A percentile compares a stretch with the other conserved stretches of the same genome.
Conservation (phyloP, 2,797 vertebrate species). For the Acropternis orthonyx region DNA sequence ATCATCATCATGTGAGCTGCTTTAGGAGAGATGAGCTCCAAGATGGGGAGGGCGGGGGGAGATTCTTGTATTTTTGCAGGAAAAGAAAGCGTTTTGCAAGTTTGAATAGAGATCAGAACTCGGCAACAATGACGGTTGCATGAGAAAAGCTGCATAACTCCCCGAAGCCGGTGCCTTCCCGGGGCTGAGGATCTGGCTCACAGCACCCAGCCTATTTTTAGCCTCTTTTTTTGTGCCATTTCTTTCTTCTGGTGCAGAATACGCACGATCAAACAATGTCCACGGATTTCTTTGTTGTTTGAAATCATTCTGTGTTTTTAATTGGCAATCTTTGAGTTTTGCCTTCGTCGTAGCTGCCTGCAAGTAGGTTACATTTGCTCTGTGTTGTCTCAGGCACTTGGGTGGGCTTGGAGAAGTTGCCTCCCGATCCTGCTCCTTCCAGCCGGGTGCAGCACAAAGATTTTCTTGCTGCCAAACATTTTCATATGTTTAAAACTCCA, state of each 20-base stretch:
- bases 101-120: conserved; percentile 54
- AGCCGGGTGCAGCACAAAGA: background rate
- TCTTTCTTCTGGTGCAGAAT: background rate
- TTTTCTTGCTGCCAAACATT: background rate
- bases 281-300: conserved; percentile 38
- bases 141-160: background rate
- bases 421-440: background rate
- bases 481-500: background rate
- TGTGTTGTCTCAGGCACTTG: background rate
- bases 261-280: conserved; percentile 10
- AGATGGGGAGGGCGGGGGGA: background rate
- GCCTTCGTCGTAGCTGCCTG: background rate
- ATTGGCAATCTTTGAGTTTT: conserved; percentile 5
- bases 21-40: conserved; percentile 55
- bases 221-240: background rate
- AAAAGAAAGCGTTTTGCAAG: conserved; percentile 33
- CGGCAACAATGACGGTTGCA: background rate
- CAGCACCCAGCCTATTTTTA: conserved; percentile 49
- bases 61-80: conserved; percentile 17
- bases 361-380: background rate
- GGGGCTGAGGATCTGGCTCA: conserved; percentile 21
- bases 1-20: conserved; percentile 58
- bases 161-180: background rate
- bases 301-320: conserved; percentile 28
- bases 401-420: background rate